These are phyloP conservation scores for Hipposideros armiger DNA, from an alignment of 2,113 vertebrate species.

Conservation along the genomic window DNA sequence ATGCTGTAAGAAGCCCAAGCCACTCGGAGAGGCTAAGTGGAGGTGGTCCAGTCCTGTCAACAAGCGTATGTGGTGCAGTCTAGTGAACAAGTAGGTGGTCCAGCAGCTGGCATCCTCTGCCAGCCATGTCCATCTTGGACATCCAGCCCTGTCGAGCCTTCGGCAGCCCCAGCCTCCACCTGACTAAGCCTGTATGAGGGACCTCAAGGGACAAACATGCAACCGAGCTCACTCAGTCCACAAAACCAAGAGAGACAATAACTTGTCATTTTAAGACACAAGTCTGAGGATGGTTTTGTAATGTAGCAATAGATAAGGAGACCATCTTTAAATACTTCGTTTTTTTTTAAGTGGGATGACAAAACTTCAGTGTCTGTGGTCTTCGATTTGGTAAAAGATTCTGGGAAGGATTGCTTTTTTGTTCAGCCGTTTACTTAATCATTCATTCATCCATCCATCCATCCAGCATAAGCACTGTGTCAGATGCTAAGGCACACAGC, in stretches of 20 bases:
- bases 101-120: not conserved
- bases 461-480: not conserved
- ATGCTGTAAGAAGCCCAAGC: not conserved
- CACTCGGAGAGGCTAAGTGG: not conserved
- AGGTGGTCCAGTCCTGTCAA: not conserved
- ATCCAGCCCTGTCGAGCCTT: not conserved
- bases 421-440: slow-evolving; percentile 18
- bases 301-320: not conserved
- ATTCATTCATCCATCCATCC: not conserved
- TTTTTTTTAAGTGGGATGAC: not conserved
- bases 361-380: slow-evolving; percentile 2
- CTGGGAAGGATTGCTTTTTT: not conserved
- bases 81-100: not conserved
- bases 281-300: not conserved
- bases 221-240: not conserved
- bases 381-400: not conserved
- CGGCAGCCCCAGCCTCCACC: not conserved
- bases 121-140: not conserved
- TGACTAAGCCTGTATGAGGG: not conserved
- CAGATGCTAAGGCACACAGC: not conserved
- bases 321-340: not conserved
- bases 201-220: not conserved
- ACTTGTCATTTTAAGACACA: not conserved
- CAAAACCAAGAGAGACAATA: not conserved
- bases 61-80: not conserved